These are phyloP conservation scores for Palaemon carinicauda DNA, from an alignment of 1,140 invertebrate genomes.

Conservation along the genomic window DNA sequence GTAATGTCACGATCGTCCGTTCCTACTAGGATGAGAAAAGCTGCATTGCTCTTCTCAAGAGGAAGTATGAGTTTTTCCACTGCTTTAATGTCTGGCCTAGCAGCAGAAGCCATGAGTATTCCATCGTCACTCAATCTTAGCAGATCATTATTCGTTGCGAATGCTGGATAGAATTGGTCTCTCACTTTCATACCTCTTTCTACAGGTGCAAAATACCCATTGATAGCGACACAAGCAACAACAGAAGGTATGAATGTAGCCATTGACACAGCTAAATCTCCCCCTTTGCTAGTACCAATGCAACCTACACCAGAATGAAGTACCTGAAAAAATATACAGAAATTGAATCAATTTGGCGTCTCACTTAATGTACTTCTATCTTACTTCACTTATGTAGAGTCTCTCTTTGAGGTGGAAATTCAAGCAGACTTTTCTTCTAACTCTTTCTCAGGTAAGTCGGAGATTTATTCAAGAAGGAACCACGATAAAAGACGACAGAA, in stretches of 20 bases:
- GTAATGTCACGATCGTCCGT: background rate
- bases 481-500: too few species aligned
- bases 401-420: too few species aligned
- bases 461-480: too few species aligned
- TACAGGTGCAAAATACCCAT: background rate
- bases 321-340: constrained; percentile 21
- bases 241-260: constrained; percentile 25
- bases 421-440: too few species aligned
- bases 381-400: too few species aligned
- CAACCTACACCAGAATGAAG: constrained; percentile 18
- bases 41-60: background rate
- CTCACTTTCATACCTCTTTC: background rate
- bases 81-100: background rate
- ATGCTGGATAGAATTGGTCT: background rate
- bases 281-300: constrained; percentile 41
- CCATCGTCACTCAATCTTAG: too few species aligned
- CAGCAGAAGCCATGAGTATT: too few species aligned
- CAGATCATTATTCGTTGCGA: too few species aligned
- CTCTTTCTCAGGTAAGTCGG: too few species aligned
- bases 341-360: background rate
- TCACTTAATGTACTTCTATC: too few species aligned
- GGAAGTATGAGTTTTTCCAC: background rate
- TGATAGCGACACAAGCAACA: background rate
- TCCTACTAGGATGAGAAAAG: background rate
- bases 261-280: constrained; percentile 36